Base-by-base conservation (phyloP, 2,113 vertebrate species). In the Semnornis frantzii region DNA sequence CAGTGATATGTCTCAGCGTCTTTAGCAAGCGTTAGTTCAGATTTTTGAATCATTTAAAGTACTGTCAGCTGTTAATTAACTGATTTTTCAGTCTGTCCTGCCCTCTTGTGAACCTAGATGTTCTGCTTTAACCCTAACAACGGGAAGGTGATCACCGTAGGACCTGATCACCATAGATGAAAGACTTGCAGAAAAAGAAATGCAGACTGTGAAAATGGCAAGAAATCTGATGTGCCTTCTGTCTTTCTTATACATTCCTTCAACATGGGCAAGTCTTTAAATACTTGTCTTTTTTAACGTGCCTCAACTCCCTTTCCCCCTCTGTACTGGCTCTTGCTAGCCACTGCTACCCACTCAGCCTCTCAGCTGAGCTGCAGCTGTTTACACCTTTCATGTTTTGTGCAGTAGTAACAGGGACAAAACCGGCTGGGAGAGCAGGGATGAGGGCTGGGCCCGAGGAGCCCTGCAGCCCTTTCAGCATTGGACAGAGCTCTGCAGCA, bases 51-150 rank as follows among this genome's bases (percentile, higher is more conserved):
- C 17, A 46, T 69, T 80, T 85, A 44, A 83, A 31, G 14, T 80
- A n/a, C 23, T 65, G 15, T 58, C 65, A 89, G 54, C 44, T 78
- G 58, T 68, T 78, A 68, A 85, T 85, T 84, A 87, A n/a, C 48
- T 79, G 58, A 55, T 6, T 74, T 90, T 77, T 75, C 3, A 62
- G 72, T 64, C 71, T 91, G 17, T 52, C 64, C 75, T 77, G 68
- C 68, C 69, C 37, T 91, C 72, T 94, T 91, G 79, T 87, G 85
- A 93, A 58, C 31, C 44, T 37, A 62, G 18, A 48, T 91, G 52
- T 70, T 76, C 34, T 70, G 18, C 25, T 68, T 91, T 60, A 73
- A 27, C 37, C 19, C 20, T 17, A 27, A 74, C 60, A 60, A 68
- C 16, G 42, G 33, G 37, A 78, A 81, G 58, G 8, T 48, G 57